Base-by-base conservation (phyloP, 2,113 vertebrate genomes). In the Coreoperca whiteheadi region DNA sequence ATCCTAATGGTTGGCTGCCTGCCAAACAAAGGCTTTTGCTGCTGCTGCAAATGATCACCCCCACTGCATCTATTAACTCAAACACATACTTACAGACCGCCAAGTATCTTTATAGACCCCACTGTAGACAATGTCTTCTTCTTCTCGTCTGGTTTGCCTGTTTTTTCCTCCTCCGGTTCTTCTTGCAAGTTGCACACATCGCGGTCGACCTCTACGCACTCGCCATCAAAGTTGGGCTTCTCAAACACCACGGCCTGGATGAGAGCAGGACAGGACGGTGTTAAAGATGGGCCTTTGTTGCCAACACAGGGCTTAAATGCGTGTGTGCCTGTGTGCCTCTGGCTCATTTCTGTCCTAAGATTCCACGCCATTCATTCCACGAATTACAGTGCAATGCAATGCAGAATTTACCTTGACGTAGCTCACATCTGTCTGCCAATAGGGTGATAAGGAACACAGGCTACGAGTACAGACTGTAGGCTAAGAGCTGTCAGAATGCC, bases 81-180 rank as follows among this genome's bases (percentile, higher is more conserved):
- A 20, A 34, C 30, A 51, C 18, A 43, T 66, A 94, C 98, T 98
- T 92, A 99, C 98, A 99, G 71, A 90, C 98, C 97, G 89, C 96
- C 94, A 0, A 97, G 92, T 9, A 99, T 95, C 94, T 97, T 98
- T 51, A 99, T 63, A 10, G 98, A 99, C n/a, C 98, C 97, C 74
- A 98, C 94, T 7, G 96, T 90, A 0, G 81, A 12, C 30, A 97
- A 32, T 0, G 48, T 85, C 64, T 72, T 94, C 77, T 39, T 92
- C 57, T 80, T 93, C 50, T 4, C 1, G 4, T 21, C 34, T 75
- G 32, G 37, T 41, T 30, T 43, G 14, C 51, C 76, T 3, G 43
- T 41, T 37, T 74, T 61, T 1, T 77, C 83, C 69, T 82, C 63
- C 0, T 80, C 77, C 3, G 63, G 77, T 73, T 77, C 90, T 28